Evolutionary conservation across 2,113 vertebrate genomes (phyloP).

Genomic region (Gopherus flavomarginatus): DNA sequence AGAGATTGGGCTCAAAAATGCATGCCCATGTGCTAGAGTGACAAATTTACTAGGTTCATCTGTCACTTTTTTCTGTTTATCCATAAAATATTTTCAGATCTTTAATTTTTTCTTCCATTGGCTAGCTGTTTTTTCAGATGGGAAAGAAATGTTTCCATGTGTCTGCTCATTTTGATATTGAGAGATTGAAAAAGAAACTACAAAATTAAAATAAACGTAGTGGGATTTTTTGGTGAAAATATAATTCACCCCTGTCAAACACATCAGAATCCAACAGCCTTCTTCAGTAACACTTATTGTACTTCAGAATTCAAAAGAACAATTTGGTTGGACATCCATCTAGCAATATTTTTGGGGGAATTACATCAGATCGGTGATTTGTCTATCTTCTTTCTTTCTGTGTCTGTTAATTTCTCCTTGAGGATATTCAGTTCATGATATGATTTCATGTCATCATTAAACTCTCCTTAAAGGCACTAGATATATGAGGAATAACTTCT

Average conservation of each 20-base stretch:
- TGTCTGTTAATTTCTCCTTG: not conserved
- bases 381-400: not conserved
- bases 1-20: too few species aligned
- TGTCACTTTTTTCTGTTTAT: too few species aligned
- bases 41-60: too few species aligned
- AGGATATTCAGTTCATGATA: not conserved
- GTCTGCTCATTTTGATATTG: not conserved
- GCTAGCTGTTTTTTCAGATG: not conserved
- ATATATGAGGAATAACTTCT: not conserved
- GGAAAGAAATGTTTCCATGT: not conserved
- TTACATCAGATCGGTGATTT: not conserved
- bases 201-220: not conserved
- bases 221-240: not conserved
- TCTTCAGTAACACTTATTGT: not conserved
- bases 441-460: not conserved
- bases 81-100: too few species aligned
- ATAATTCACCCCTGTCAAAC: not conserved
- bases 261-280: not conserved
- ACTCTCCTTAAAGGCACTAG: not conserved
- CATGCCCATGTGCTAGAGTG: too few species aligned
- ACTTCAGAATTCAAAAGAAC: not conserved
- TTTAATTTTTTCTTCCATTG: not conserved
- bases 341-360: not conserved
- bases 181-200: not conserved
- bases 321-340: not conserved